These are phyloP conservation scores for Phrynocephalus forsythii DNA, from an alignment of 2,797 vertebrate species.

Conservation along the genomic window DNA sequence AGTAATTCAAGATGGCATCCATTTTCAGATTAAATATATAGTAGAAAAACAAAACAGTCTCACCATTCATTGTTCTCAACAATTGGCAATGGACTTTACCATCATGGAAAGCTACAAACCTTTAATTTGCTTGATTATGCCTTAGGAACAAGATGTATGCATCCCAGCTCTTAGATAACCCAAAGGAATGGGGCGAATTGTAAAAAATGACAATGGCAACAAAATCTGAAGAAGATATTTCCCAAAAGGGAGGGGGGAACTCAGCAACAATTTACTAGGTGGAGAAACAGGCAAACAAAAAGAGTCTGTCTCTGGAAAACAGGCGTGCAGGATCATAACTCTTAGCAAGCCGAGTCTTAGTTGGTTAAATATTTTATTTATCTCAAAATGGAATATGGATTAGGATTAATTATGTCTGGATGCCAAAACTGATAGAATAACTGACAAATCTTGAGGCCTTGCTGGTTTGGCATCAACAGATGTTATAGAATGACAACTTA, in stretches of 20 bases:
- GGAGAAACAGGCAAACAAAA: neutral
- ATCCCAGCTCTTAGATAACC: neutral
- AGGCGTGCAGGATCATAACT: neutral
- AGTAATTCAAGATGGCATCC: neutral
- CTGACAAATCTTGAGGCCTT: neutral
- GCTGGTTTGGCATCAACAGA: neutral
- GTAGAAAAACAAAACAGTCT: neutral
- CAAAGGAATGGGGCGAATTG: neutral
- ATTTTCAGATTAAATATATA: neutral
- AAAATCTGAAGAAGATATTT: neutral
- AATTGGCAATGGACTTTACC: neutral
- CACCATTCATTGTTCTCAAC: neutral
- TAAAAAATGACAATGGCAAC: neutral
- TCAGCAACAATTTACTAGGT: neutral
- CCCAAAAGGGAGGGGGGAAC: neutral
- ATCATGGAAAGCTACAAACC: neutral
- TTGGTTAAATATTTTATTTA: neutral
- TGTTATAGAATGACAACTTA: neutral
- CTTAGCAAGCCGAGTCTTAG: neutral
- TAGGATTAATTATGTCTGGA: neutral
- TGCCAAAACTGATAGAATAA: neutral
- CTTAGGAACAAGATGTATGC: neutral
- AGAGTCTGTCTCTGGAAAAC: neutral
- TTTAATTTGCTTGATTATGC: neutral
- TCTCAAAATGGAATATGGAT: neutral